A percentile compares a stretch with the other conserved stretches of the same genome.
These are phyloP conservation scores for Cinclus cinclus DNA, from an alignment of 2,113 vertebrate genomes.

Conservation along the genomic window DNA sequence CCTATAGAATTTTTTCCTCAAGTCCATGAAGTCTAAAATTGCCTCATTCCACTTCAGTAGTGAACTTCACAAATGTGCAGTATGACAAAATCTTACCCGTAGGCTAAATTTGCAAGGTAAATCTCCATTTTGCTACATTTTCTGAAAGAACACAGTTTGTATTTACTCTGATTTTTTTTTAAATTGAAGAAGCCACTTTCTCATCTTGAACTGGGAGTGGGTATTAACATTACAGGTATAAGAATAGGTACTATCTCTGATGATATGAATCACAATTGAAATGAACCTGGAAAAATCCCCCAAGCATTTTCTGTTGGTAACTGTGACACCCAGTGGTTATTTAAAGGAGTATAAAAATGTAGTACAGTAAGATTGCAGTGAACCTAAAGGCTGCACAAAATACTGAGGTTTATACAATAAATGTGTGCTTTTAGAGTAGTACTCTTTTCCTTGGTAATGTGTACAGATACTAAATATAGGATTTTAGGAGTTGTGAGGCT, in stretches of 20 bases:
- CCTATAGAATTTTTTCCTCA: neutral
- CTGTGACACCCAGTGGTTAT: conserved; percentile 74
- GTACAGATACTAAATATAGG: neutral
- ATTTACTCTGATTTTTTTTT: neutral
- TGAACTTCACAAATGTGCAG: neutral
- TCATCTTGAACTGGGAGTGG: neutral
- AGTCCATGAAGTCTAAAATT: neutral
- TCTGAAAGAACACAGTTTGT: neutral
- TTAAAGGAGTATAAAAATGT: neutral
- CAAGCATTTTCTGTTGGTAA: conserved; percentile 31
- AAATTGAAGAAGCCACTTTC: neutral
- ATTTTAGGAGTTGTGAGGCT: neutral
- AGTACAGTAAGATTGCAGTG: neutral
- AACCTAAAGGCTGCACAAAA: neutral
- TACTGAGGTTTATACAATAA: neutral
- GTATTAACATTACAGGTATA: neutral
- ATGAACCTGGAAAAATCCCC: neutral
- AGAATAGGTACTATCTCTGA: neutral
- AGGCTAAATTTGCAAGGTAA: neutral
- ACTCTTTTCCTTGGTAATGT: neutral
- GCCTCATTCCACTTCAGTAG: neutral
- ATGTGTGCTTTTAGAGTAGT: neutral
- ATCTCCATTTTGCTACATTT: neutral
- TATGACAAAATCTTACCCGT: neutral
- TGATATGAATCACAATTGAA: neutral